Evolutionary conservation across 2,113 vertebrate genomes (phyloP).

Genomic region (Tragelaphus imberbis): DNA sequence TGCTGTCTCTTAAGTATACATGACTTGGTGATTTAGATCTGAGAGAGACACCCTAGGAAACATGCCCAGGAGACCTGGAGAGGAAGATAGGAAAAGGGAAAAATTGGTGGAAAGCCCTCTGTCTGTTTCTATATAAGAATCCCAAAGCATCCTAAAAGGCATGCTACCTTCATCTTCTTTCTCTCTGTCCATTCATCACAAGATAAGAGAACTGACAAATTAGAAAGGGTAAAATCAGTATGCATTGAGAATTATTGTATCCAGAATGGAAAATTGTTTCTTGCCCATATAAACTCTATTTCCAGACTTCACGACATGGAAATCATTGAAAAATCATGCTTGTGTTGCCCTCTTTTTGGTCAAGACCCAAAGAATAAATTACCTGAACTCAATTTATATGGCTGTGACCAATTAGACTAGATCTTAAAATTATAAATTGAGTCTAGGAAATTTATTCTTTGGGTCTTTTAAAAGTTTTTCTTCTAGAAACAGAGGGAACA

Average conservation of each 20-base stretch:
- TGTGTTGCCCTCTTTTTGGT: not conserved
- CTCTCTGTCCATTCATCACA: not conserved
- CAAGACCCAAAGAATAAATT: not conserved
- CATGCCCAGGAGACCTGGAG: not conserved
- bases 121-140: too few relatives aligned
- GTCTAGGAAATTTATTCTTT: not conserved
- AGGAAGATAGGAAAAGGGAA: not conserved
- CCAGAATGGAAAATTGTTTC: not conserved
- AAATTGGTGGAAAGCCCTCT: not conserved
- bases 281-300: not conserved
- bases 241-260: not conserved
- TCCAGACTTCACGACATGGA: not conserved
- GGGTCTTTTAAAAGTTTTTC: not conserved
- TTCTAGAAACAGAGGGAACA: not conserved
- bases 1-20: not conserved
- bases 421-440: not conserved
- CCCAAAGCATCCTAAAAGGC: not conserved
- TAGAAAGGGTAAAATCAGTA: not conserved
- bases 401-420: not conserved
- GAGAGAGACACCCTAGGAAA: not conserved
- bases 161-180: not conserved
- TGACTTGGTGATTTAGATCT: accelerated
- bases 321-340: not conserved
- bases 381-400: not conserved
- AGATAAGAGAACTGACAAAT: not conserved